Conservation (phyloP, 2,797 vertebrate species). For the Platalea minor region DNA sequence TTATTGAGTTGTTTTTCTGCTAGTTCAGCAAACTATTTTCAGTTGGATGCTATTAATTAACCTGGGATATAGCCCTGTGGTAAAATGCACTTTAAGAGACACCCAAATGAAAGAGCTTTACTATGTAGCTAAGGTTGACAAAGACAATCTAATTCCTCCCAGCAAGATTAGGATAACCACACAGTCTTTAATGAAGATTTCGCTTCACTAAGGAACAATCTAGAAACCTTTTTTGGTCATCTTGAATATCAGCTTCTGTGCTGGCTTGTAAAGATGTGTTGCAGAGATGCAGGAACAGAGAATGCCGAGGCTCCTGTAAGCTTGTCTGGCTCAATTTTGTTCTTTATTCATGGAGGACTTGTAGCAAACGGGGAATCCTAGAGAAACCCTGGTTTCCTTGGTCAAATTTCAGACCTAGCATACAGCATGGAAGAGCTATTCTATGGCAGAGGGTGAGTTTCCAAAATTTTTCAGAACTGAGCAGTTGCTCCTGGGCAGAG, state of each 20-base stretch:
- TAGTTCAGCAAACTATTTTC: conserved; percentile 23
- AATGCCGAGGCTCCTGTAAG: neutral
- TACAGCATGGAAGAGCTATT: neutral
- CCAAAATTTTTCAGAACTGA: neutral
- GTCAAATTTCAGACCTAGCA: neutral
- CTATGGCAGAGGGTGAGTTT: neutral
- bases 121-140: neutral
- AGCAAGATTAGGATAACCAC: neutral
- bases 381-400: neutral
- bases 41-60: conserved; percentile 31
- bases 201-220: neutral
- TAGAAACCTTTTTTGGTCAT: neutral
- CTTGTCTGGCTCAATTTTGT: neutral
- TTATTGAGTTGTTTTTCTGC: conserved; percentile 37
- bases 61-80: conserved; percentile 3
- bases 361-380: neutral
- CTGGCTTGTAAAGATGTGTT: neutral
- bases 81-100: neutral
- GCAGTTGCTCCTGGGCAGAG: neutral
- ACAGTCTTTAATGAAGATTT: conserved; percentile 4
- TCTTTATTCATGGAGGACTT: neutral
- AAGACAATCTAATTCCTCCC: neutral
- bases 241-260: neutral
- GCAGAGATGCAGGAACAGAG: neutral
- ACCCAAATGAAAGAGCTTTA: conserved; percentile 19